Base-by-base conservation (phyloP, 2,113 vertebrate species). In the Platysternon megacephalum region DNA sequence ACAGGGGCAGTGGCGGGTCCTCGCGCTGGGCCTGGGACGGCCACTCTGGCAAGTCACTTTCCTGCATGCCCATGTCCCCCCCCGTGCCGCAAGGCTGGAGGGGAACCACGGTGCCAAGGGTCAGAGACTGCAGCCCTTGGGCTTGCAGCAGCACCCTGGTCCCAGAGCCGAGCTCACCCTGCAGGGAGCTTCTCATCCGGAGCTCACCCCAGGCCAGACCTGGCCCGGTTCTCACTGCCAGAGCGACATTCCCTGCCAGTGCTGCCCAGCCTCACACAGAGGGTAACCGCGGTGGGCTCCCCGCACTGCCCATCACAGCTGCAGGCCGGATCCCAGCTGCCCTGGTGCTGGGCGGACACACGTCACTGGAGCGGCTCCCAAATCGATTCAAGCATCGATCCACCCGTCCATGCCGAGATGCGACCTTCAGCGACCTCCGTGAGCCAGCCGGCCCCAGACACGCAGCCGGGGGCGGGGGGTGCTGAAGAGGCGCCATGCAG, bases 41-140 rank as follows among this genome's bases (percentile, higher is more conserved):
- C 58, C 14, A 65, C 7, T 17, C 32, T 35, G 28, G 56, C 28
- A 58, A 58, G 26, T 58, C 56, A 58, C 28, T 29, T 58, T 58
- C 56, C 28, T 74, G 5, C 72, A n/a, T 29, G 21, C 8, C 72
- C 39, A 10, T 42, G 39, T 21, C 72, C 72, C 19, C 68, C 68
- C 39, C 5, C 9, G 0, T 26, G 0, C 11, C 22, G 0, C 72
- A 6, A 48, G n/a, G 51, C 82, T 24, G 53, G 10, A 24, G 53
- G 53, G 22, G 53, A 17, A 55, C 55, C 55, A 26, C 10, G 4
- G 55, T 26, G 55, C 24, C 55, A 56, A 56, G 19, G 24, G 55
- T 56, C 21, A 26, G 10, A 56, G 9, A 26, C 55, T 56, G 55
- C 55, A 21, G 51, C 19, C 51, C 51, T 52, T 52, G 51, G 51